These are phyloP conservation scores for Pangasianodon gigas DNA, from an alignment of 2,113 vertebrate species.

Conservation along the genomic window DNA sequence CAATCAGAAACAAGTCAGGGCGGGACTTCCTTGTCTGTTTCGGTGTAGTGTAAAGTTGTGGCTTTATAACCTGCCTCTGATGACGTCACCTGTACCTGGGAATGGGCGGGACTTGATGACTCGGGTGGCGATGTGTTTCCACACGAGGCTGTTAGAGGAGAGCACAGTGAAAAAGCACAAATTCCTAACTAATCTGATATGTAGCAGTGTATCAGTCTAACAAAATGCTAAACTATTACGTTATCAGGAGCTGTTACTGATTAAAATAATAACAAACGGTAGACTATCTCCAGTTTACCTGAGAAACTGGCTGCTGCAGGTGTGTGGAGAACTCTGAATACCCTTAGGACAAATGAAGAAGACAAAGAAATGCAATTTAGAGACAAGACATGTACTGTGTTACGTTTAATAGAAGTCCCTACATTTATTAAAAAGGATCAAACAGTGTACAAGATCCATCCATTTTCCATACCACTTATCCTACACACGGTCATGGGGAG, in stretches of 20 bases:
- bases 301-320: neutral
- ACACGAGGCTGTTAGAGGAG: neutral
- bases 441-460: neutral
- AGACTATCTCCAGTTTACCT: neutral
- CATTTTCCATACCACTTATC: no score
- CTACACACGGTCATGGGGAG: no score
- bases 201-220: neutral
- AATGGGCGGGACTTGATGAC: slow-evolving; percentile 36
- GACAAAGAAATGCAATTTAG: neutral
- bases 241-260: neutral
- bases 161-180: neutral
- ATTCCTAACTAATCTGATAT: neutral
- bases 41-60: slow-evolving; percentile 51
- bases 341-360: neutral
- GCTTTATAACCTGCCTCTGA: slow-evolving; percentile 48
- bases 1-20: slow-evolving; percentile 62
- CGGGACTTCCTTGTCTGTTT: slow-evolving; percentile 70
- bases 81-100: slow-evolving; percentile 68
- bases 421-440: neutral
- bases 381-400: neutral
- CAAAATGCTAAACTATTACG: no score
- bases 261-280: neutral
- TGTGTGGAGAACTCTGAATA: neutral
- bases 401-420: neutral
- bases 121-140: neutral